Percentiles rank a stretch among this genome's conserved stretches.
Evolutionary conservation across 2,113 vertebrate species (phyloP).

Genomic region (Menura novaehollandiae): DNA sequence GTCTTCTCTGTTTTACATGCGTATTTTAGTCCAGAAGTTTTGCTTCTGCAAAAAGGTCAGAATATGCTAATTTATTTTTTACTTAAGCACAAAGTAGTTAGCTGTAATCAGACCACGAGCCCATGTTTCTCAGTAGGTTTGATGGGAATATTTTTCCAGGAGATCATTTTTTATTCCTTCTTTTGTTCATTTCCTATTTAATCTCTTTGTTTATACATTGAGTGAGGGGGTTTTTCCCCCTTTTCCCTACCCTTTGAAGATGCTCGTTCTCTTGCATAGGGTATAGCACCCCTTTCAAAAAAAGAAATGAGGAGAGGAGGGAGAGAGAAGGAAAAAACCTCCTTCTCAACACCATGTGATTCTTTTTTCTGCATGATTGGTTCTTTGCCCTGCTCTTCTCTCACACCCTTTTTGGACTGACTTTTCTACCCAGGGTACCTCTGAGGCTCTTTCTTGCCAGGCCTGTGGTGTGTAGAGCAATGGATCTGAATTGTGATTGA

Average conservation of each 20-base stretch:
- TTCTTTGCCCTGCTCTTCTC: not conserved
- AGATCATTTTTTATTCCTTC: not conserved
- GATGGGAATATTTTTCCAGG: not conserved
- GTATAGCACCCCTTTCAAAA: not conserved
- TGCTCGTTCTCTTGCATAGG: not conserved
- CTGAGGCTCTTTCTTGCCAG: not conserved
- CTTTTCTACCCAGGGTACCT: not conserved
- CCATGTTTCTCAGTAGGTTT: not conserved
- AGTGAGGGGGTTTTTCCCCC: rapidly evolving
- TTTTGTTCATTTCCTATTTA: not conserved
- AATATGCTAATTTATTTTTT: not conserved
- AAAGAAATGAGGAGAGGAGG: not conserved
- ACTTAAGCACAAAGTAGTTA: not conserved
- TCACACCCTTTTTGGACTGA: not conserved
- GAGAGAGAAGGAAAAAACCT: not conserved
- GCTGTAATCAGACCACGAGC: not conserved
- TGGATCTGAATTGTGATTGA: not conserved
- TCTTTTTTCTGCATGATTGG: not conserved
- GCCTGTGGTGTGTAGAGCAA: not conserved
- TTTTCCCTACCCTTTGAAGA: not conserved
- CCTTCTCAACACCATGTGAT: not conserved
- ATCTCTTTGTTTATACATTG: not conserved
- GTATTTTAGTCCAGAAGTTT: not conserved
- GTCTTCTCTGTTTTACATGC: rapidly evolving
- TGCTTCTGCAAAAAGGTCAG: not conserved